Conservation (phyloP, 53 echinoderm and acorn worm genomes). For the Crossaster papposus region DNA sequence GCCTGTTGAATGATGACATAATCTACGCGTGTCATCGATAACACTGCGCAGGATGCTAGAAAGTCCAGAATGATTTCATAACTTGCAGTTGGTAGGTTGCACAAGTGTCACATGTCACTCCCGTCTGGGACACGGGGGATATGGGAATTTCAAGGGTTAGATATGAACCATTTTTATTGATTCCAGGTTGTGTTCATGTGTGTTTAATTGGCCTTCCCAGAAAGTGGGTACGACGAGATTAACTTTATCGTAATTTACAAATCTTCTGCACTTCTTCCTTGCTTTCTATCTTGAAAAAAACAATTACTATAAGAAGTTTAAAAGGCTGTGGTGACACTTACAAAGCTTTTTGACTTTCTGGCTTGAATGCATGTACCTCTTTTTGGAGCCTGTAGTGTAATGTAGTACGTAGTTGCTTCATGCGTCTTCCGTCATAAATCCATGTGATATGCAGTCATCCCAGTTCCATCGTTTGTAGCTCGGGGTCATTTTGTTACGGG, state of each 20-base stretch:
- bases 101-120: not conserved
- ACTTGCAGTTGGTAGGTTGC: constrained; percentile 2
- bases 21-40: constrained; percentile 15
- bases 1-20: constrained; percentile 29
- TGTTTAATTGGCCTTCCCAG: not conserved
- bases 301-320: not conserved
- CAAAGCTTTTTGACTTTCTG: not conserved
- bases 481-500: constrained; percentile 46
- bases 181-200: not conserved
- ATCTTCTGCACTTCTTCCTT: not conserved
- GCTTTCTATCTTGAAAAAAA: not conserved
- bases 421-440: not conserved
- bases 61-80: constrained; percentile 17
- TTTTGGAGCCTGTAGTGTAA: not conserved
- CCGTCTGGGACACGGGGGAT: not conserved
- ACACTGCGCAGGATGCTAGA: constrained; percentile 5
- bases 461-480: not conserved
- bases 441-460: not conserved
- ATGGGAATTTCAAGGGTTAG: not conserved
- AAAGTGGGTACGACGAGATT: too few relatives aligned
- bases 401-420: not conserved
- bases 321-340: not conserved
- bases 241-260: too few relatives aligned
- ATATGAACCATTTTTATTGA: not conserved
- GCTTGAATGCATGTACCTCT: not conserved